phyloP scores from a whole-genome alignment of 2,113 vertebrate genomes.

The Orycteropus afer region DNA sequence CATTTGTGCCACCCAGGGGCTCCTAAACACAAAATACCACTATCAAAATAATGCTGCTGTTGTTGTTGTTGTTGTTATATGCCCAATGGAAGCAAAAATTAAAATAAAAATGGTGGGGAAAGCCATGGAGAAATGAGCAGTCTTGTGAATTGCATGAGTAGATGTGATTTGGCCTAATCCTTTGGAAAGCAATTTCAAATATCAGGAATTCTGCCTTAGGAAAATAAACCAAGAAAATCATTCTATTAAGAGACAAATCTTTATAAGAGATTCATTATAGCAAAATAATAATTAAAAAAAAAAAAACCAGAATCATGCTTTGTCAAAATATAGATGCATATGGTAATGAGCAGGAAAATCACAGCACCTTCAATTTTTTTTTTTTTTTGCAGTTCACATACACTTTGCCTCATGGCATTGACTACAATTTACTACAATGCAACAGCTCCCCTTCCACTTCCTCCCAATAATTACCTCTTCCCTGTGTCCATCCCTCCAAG shows the following conservation, averaged over 20 bases:
- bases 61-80: no score
- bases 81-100: background rate
- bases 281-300: no score
- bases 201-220: background rate
- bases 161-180: fast-evolving
- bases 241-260: background rate
- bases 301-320: background rate
- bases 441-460: no score
- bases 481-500: no score
- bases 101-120: background rate
- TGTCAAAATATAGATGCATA: background rate
- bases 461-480: no score
- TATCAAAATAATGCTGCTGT: no score
- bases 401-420: no score
- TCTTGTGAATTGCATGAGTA: fast-evolving
- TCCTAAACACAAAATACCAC: background rate
- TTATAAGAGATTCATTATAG: background rate
- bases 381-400: no score
- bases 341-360: background rate
- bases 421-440: no score
- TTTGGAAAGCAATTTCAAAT: background rate
- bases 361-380: fast-evolving
- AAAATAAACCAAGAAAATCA: background rate
- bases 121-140: background rate
- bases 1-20: background rate